Percentiles rank a stretch among this genome's conserved stretches.
Evolutionary conservation across 2,888 invertebrate genomes (phyloP).

Genomic region (Lamproptera curius): DNA sequence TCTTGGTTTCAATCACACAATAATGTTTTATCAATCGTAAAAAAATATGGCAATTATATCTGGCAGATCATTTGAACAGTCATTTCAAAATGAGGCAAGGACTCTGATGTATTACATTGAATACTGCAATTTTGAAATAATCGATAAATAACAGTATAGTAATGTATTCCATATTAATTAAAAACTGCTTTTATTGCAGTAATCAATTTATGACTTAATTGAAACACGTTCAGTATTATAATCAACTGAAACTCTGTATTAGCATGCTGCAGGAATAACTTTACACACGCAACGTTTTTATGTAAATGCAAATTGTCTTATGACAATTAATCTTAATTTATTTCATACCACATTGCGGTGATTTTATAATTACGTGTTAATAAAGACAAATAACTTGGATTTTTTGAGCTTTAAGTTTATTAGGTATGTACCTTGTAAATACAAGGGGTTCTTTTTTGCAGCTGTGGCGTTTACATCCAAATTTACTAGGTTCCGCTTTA

Average conservation of each 20-base stretch:
- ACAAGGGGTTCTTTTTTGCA: neutral
- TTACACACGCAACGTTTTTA: conserved; percentile 16
- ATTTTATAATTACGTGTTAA: neutral
- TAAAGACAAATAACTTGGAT: neutral
- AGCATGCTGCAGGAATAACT: conserved; percentile 3
- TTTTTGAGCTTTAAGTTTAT: too few species aligned
- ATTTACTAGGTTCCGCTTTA: neutral
- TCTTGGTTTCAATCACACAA: too few species aligned
- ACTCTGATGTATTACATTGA: too few species aligned
- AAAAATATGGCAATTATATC: neutral
- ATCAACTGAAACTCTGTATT: neutral
- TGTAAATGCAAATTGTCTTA: conserved; percentile 10
- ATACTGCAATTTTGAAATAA: too few species aligned
- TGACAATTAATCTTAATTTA: conserved; percentile 17
- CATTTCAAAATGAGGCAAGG: neutral
- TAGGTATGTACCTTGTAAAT: too few species aligned
- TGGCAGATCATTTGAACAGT: neutral
- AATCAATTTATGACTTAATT: too few species aligned
- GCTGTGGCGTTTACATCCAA: neutral
- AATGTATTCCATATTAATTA: too few species aligned
- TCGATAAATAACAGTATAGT: too few species aligned
- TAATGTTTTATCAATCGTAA: too few species aligned
- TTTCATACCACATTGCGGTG: conserved; percentile 10
- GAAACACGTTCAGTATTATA: too few species aligned
- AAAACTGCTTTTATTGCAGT: too few species aligned